Percentiles rank a stretch among this genome's conserved stretches.
phyloP scores from a whole-genome alignment of 2,113 vertebrate genomes.

The Caloenas nicobarica region DNA sequence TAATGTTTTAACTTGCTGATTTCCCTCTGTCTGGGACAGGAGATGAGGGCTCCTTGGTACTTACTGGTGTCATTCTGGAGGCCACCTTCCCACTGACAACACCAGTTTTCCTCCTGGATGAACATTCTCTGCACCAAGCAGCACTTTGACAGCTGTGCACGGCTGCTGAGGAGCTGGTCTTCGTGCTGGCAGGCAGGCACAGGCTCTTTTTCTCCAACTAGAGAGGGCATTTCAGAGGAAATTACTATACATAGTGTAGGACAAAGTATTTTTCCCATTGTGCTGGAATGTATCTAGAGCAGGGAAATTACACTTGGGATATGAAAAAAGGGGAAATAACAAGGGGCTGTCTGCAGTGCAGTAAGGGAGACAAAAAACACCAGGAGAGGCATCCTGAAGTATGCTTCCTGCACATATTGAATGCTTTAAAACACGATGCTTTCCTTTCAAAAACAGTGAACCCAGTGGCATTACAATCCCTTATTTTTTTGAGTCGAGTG shows the following conservation, averaged over 20 bases:
- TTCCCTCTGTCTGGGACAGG: not conserved
- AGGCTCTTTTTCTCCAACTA: not conserved
- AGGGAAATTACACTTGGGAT: constrained; percentile 63
- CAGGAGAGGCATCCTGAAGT: constrained; percentile 63
- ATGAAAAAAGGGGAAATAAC: constrained; percentile 64
- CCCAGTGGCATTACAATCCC: constrained; percentile 15
- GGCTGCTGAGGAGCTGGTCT: not conserved
- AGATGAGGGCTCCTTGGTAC: not conserved
- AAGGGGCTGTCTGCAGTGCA: constrained; percentile 62
- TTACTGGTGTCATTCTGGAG: not conserved
- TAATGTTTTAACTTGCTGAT: not conserved
- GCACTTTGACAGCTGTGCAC: not conserved
- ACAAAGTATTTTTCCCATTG: constrained; percentile 45
- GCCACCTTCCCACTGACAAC: not conserved
- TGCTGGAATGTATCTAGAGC: constrained; percentile 46
- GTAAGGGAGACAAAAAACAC: constrained; percentile 59
- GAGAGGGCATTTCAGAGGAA: constrained; percentile 42
- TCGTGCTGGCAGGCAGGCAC: not conserved
- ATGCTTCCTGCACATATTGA: constrained; percentile 64
- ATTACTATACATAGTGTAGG: not conserved
- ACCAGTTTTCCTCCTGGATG: not conserved
- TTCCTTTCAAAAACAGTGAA: constrained; percentile 70
- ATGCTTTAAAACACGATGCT: constrained; percentile 70
- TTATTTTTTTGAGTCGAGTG: constrained; percentile 19
- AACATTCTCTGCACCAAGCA: not conserved